These are phyloP conservation scores for Brassicogethes aeneus DNA, from an alignment of 2,888 invertebrate species.

Conservation along the genomic window DNA sequence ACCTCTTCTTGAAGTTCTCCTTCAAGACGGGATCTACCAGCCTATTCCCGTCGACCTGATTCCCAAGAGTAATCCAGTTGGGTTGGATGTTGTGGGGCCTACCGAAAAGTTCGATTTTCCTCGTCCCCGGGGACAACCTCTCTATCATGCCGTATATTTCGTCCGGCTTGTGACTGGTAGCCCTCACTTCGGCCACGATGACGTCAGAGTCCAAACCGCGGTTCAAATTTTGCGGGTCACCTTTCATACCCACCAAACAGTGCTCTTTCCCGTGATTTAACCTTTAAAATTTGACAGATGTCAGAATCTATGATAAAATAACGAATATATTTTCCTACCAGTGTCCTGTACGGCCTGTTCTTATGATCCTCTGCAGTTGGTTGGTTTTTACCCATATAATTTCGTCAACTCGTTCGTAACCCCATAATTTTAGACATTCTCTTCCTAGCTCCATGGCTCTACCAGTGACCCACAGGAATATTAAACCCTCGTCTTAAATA, in stretches of 20 bases:
- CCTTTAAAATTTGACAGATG: no score
- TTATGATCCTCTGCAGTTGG: conserved; percentile 91
- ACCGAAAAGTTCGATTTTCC: conserved; percentile 96
- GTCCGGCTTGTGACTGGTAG: conserved; percentile 96
- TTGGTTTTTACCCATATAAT: conserved; percentile 99
- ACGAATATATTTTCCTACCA: no score
- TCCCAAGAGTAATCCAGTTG: conserved; percentile 96
- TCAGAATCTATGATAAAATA: no score
- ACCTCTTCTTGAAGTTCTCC: conserved; percentile 79
- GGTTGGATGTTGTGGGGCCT: conserved; percentile 96
- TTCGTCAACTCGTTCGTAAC: conserved; percentile 93
- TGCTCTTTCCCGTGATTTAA: conserved; percentile 98
- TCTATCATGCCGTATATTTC: conserved; percentile 98
- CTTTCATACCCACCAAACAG: conserved; percentile 94
- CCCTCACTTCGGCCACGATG: conserved; percentile 95
- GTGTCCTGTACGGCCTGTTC: conserved; percentile 95
- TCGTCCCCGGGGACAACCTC: conserved; percentile 88
- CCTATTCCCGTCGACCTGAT: conserved; percentile 92
- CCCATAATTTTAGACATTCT: conserved; percentile 94
- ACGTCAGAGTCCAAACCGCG: conserved; percentile 95
- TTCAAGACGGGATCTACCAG: conserved; percentile 88
- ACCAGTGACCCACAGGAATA: conserved; percentile 97
- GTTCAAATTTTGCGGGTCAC: conserved; percentile 83
- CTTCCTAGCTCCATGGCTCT: conserved; percentile 93
- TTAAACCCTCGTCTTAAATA: conserved; percentile 93